A percentile compares a stretch with the other conserved stretches of the same genome.
Evolutionary conservation across 1,140 invertebrate species (phyloP).

Genomic region (Harpegnathos saltator): DNA sequence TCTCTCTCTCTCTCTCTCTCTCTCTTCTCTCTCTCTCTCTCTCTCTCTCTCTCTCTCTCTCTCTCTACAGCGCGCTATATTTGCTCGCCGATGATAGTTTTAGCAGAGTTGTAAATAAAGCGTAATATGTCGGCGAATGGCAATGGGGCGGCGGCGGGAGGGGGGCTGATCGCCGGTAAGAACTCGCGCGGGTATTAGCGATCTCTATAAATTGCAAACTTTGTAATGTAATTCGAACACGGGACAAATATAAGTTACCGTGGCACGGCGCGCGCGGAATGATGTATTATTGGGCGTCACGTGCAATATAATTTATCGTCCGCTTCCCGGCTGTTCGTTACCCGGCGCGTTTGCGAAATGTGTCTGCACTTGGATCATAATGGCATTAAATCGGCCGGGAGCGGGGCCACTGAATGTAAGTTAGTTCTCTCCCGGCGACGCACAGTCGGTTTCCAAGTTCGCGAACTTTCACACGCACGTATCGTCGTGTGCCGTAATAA

Average conservation of each 20-base stretch:
- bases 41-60: too few relatives aligned
- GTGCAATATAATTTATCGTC: constrained; percentile 49
- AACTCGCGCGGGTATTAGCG: constrained; percentile 43
- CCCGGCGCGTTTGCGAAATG: constrained; percentile 32
- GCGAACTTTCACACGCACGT: too few relatives aligned
- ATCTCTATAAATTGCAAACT: constrained; percentile 56
- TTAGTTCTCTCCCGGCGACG: background rate
- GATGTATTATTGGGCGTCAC: constrained; percentile 62
- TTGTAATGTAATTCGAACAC: constrained; percentile 53
- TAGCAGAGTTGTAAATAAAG: constrained; percentile 29
- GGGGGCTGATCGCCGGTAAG: constrained; percentile 4
- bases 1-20: too few relatives aligned
- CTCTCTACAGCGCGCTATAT: background rate
- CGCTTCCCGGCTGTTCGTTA: constrained; percentile 31
- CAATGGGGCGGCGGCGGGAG: too few relatives aligned
- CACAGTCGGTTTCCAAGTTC: background rate
- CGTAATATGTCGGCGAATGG: constrained; percentile 42
- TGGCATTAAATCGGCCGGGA: constrained; percentile 1
- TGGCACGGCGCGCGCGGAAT: constrained; percentile 18
- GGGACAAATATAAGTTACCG: constrained; percentile 47
- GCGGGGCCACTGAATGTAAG: background rate
- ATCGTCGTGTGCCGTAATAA: too few relatives aligned
- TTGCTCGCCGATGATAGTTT: background rate
- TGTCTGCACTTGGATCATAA: constrained; percentile 9
- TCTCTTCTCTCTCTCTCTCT: too few relatives aligned